These are phyloP conservation scores for Eilema sororculum DNA, from an alignment of 2,888 invertebrate genomes.

Conservation along the genomic window DNA sequence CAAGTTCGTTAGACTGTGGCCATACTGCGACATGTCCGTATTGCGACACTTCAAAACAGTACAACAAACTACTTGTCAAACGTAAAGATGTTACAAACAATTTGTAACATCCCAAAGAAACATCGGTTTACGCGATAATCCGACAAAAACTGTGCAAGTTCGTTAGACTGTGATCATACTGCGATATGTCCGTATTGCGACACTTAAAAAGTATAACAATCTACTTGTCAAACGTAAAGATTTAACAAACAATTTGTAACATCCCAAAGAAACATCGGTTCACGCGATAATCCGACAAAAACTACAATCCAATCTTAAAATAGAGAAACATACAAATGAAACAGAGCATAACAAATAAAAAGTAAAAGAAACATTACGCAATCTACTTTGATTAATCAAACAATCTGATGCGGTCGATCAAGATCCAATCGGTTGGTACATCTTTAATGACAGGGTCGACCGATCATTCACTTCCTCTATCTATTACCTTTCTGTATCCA, in stretches of 20 bases:
- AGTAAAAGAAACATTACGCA: conserved; percentile 42
- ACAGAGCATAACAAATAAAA: conserved; percentile 46
- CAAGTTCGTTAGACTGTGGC: too few relatives aligned
- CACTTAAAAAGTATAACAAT: too few relatives aligned
- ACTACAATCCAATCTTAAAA: not conserved
- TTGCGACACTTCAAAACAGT: too few relatives aligned
- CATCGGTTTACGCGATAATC: not conserved
- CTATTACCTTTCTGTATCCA: conserved; percentile 11
- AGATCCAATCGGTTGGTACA: conserved; percentile 40
- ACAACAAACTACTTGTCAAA: too few relatives aligned
- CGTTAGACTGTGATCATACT: too few relatives aligned
- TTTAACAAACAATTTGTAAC: not conserved
- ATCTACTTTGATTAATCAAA: conserved; percentile 51
- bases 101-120: not conserved
- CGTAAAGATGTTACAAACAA: too few relatives aligned
- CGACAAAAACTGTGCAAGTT: not conserved
- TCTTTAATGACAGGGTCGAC: conserved; percentile 37
- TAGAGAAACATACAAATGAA: conserved; percentile 33
- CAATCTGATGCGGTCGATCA: conserved; percentile 36
- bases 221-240: too few relatives aligned
- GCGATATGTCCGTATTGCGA: too few relatives aligned
- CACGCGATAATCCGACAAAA: not conserved
- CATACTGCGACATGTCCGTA: too few relatives aligned
- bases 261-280: not conserved
- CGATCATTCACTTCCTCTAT: conserved; percentile 15